Base-by-base conservation (phyloP, 2,888 invertebrate genomes). In the Volucella bombylans region DNA sequence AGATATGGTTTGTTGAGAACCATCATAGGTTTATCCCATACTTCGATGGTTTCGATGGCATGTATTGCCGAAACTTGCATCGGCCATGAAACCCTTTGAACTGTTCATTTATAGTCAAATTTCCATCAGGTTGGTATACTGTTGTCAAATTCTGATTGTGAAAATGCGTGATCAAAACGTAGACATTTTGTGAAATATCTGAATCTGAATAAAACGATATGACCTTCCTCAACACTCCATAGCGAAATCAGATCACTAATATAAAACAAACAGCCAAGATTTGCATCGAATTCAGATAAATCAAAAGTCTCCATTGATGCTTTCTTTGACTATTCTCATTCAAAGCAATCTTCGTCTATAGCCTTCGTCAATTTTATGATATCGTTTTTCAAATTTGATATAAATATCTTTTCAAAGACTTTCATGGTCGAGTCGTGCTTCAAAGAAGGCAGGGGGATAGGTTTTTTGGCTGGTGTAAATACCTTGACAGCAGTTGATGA, bases 81-180 rank as follows among this genome's bases (percentile, higher is more conserved):
- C 39, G 64, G 31, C 64, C 49, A 39, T 15, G 38, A 47, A 49
- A 49, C 31, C 38, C 11, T 64, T 50, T 64, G 12, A 64, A 23
- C 14, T 49, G 11, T 31, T 64, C 49, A 14, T 50, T 50, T 12
- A 64, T 38, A 12, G 49, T 64, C 8, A 47, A 14, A 38, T 64
- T 64, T 49, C 47, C 45, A 31, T 11, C 43, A 8, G 61, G 61
- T 43, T 43, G 10, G 12, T 61, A 61, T 43, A 23, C 18, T 15
- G n/a, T 31, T 18, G 61, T 23, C 61, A 45, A 61, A 45, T 15
- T 61, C 23, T 61, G 49, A 11, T 64, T 50, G 23, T 2, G 23
- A 23, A 23, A 23, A 4, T 23, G 23, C 23, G 0, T 2, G 0
- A 23, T 23, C n/a, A 12, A 4, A 49, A 14, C 49, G 49, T n/a